Evolutionary conservation across 2,888 invertebrate genomes (phyloP), one percentile per base, ranked within the genome.

Genomic region (Macaria notata): DNA sequence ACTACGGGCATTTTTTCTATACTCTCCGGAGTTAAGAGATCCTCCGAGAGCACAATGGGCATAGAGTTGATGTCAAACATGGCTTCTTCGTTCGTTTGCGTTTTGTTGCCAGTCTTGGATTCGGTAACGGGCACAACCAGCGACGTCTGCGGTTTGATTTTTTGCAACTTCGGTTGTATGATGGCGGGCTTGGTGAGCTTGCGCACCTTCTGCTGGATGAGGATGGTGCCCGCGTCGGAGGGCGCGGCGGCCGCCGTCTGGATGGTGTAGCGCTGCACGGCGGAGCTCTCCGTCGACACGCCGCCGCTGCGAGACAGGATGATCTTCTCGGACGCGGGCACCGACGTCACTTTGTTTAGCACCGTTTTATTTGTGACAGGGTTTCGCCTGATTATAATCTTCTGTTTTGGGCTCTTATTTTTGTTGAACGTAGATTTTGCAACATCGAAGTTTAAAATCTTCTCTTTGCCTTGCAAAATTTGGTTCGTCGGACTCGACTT

Each of bases 31-130:
- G 94, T 94, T 57, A 95, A 79, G 43, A 94, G 92, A 68, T 95
- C 95, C 66, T 95, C 95, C 38, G 94, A 94, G 44, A 95, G 78
- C 3, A 95, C 94, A 62, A 95, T 94, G 1, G 95, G 95, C 94
- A 95, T 95, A 1, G 95, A 95, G 78, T 94, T 94, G 39, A 95
- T 95, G 75, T 96, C 95, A 64, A 95, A 93, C 63, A 93, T 82
- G 56, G 86, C 75, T 52, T 92, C 92, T 62, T 93, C 93, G 9
- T 76, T 56, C 3, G 67, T 39, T 43, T 68, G 48, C 0, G 73
- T 52, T 48, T 72, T 73, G 30, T 69, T 74, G 3, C 66, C 55
- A 31, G 69, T 61, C 67, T 84, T 88, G 9, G 65, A 61, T 48
- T 86, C 82, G 61, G 69, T 76, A 8, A 77, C 60, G 7, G 79